These are phyloP conservation scores for Meda fulgida DNA, from an alignment of 2,797 vertebrate species.

Conservation along the genomic window DNA sequence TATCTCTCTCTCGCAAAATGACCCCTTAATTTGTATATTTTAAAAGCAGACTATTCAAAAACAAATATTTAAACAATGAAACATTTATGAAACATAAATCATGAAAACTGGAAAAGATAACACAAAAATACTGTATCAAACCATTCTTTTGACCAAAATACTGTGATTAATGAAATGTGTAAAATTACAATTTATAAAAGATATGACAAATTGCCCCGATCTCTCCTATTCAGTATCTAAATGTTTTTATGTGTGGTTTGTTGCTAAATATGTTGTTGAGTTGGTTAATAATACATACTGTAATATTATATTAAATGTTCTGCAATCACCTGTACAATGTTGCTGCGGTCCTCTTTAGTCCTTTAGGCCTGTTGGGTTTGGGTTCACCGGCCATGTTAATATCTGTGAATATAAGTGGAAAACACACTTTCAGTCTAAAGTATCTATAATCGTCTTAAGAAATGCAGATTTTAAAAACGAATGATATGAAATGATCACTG, in stretches of 20 bases:
- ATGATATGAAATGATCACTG: background rate
- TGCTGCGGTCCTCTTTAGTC: conserved; percentile 87
- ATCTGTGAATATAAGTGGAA: conserved; percentile 74
- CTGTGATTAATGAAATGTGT: background rate
- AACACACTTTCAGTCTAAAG: background rate
- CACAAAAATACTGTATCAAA: background rate
- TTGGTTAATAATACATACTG: background rate
- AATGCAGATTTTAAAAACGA: conserved; percentile 2
- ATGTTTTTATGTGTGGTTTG: background rate
- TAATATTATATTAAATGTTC: background rate
- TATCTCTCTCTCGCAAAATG: background rate
- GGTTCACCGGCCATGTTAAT: conserved; percentile 97
- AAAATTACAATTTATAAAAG: background rate
- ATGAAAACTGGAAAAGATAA: background rate
- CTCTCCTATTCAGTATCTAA: background rate
- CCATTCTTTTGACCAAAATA: background rate
- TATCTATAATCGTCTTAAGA: background rate
- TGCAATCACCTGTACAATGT: conserved; percentile 86
- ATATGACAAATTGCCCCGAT: background rate
- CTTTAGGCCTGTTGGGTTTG: conserved; percentile 89
- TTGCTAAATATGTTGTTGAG: background rate
- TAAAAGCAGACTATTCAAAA: no score
- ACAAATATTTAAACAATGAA: no score
- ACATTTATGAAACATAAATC: background rate
- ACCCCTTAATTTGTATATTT: no score